Conservation (phyloP, 2,888 invertebrate genomes). For the Lissonota sp. region DNA sequence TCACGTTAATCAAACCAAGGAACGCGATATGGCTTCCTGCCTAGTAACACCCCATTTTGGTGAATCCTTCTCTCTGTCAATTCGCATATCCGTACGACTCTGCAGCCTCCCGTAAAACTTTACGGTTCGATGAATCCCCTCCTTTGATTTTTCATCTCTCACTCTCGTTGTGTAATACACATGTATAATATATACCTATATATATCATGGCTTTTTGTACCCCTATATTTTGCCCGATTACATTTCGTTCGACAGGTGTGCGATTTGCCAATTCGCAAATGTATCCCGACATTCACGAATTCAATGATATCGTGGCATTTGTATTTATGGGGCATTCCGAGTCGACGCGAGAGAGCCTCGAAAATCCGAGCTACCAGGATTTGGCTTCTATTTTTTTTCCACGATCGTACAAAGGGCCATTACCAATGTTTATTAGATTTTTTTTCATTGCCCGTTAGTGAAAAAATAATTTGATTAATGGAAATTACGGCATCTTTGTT, state of each 20-base stretch:
- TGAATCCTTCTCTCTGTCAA: conserved; percentile 73
- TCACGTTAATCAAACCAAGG: conserved; percentile 77
- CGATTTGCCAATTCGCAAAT: conserved; percentile 67
- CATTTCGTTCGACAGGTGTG: conserved; percentile 81
- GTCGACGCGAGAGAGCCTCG: no score
- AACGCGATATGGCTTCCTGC: conserved; percentile 81
- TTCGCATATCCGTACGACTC: conserved; percentile 69
- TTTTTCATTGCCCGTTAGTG: no score
- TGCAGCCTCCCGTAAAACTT: conserved; percentile 68
- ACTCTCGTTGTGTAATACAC: conserved; percentile 8
- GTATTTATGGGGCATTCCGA: no score
- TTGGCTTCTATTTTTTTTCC: no score
- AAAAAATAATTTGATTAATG: no score
- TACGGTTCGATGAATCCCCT: conserved; percentile 70
- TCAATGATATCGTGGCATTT: conserved; percentile 1
- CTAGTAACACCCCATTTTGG: conserved; percentile 81
- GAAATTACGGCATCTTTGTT: no score
- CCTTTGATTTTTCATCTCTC: conserved; percentile 76
- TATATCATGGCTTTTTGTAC: conserved; percentile 6
- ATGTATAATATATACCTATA: conserved; percentile 1
- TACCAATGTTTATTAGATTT: no score
- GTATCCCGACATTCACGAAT: conserved; percentile 46
- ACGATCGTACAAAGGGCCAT: no score
- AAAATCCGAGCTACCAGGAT: no score
- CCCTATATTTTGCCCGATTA: conserved; percentile 71